phyloP scores from a whole-genome alignment of 2,797 vertebrate genomes.

The Micropoecilia bifurca region DNA sequence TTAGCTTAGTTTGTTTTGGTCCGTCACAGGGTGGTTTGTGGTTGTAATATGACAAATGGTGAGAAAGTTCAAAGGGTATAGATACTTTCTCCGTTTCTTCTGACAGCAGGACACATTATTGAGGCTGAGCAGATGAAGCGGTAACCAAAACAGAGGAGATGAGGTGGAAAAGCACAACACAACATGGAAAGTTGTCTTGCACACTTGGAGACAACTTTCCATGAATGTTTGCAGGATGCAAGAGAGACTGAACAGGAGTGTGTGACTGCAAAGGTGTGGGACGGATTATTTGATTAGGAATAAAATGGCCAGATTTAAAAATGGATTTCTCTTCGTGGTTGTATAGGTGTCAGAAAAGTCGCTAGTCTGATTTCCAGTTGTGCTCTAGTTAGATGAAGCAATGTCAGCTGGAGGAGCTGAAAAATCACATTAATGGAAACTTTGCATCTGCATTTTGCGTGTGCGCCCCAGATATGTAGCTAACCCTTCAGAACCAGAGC shows the following conservation, averaged over 20 bases:
- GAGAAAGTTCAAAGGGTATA: background rate
- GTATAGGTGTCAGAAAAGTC: conserved; percentile 17
- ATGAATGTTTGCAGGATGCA: conserved; percentile 13
- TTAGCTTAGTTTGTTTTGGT: background rate
- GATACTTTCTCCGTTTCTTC: conserved; percentile 36
- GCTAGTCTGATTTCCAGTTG: conserved; percentile 22
- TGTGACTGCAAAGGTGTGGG: conserved; percentile 37
- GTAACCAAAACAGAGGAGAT: conserved; percentile 74
- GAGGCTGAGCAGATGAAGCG: conserved; percentile 60
- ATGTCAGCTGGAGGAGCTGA: background rate
- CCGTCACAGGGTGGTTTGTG: background rate
- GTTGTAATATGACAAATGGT: background rate
- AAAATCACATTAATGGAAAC: conserved; percentile 12
- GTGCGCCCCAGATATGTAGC: conserved; percentile 9
- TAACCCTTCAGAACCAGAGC: conserved; percentile 54
- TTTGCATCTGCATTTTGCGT: conserved; percentile 4
- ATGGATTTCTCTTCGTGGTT: background rate
- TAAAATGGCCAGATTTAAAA: background rate
- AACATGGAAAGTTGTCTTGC: background rate
- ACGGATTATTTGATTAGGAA: conserved; percentile 11
- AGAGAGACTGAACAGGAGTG: conserved; percentile 28
- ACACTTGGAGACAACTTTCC: conserved; percentile 56
- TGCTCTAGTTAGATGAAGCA: conserved; percentile 16
- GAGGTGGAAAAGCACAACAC: conserved; percentile 59
- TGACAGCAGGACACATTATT: conserved; percentile 50